These are phyloP conservation scores for Lepidurus couesii DNA, from an alignment of 1,140 invertebrate genomes.

Conservation along the genomic window DNA sequence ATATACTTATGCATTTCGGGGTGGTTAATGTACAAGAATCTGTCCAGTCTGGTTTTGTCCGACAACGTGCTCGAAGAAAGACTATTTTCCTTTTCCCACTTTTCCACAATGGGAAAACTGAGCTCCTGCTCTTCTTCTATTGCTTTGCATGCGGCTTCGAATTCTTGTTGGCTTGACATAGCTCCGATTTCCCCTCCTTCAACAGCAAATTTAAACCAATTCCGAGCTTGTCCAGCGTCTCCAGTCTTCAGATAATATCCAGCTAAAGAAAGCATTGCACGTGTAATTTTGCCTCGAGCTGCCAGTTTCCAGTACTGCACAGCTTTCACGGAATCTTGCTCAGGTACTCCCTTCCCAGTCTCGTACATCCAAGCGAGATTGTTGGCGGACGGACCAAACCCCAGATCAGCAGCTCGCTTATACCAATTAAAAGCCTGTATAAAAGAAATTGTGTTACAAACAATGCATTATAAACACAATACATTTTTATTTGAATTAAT, in stretches of 20 bases:
- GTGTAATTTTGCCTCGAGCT: not conserved
- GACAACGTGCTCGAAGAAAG: no score
- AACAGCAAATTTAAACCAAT: not conserved
- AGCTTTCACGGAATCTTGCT: conserved; percentile 22
- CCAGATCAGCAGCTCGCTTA: conserved; percentile 25
- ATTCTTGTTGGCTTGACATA: not conserved
- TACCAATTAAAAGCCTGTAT: conserved; percentile 29
- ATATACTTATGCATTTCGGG: no score
- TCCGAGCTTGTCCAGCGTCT: not conserved
- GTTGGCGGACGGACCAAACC: conserved; percentile 11
- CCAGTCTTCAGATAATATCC: not conserved
- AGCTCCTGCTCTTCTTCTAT: no score
- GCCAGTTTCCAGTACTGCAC: conserved; percentile 33
- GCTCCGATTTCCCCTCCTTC: not conserved
- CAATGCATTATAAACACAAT: no score
- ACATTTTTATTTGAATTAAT: no score
- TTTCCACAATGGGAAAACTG: no score
- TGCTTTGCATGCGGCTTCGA: not conserved
- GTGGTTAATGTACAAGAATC: not conserved
- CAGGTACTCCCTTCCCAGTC: not conserved
- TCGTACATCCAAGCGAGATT: conserved; percentile 31
- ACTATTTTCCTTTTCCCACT: no score
- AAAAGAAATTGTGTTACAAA: no score
- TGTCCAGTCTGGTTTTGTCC: no score
- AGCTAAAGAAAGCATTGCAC: conserved; percentile 33